Conservation (phyloP, 1,140 invertebrate species). For the Hydropsyche tenuis region DNA sequence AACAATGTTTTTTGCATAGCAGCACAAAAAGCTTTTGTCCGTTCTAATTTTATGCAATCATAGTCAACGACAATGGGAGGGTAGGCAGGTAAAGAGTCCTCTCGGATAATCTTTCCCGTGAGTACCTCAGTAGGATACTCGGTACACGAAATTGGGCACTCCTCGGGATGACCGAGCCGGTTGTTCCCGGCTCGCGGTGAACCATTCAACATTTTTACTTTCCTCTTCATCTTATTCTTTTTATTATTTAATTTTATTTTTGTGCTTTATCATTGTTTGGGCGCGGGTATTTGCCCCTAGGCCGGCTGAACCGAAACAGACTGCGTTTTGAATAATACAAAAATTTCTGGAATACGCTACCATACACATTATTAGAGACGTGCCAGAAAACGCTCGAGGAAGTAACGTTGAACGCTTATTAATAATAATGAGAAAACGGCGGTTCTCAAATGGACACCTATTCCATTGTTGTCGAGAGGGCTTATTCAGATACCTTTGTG, state of each 20-base stretch:
- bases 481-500: no score
- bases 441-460: not conserved
- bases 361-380: not conserved
- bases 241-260: slow-evolving; percentile 1
- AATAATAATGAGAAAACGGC: slow-evolving; percentile 2
- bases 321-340: not conserved
- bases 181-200: slow-evolving; percentile 1
- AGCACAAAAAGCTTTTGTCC: slow-evolving; percentile 3
- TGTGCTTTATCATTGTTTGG: slow-evolving; percentile 29
- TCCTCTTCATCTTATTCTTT: not conserved
- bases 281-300: slow-evolving; percentile 11
- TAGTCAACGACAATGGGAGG: slow-evolving; percentile 6
- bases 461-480: not conserved
- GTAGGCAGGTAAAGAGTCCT: slow-evolving; percentile 3
- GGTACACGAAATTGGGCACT: no score
- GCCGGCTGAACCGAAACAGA: not conserved
- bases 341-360: slow-evolving; percentile 16
- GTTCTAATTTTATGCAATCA: slow-evolving; percentile 28
- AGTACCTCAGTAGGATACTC: no score
- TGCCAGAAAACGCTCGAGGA: not conserved
- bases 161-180: not conserved
- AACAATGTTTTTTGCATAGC: slow-evolving; percentile 10
- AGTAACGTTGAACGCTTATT: slow-evolving; percentile 4
- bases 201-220: not conserved
- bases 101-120: slow-evolving; percentile 22